Evolutionary conservation across 64 coral and sea anemone genomes (phyloP).

Genomic region (Acropora tenuis): DNA sequence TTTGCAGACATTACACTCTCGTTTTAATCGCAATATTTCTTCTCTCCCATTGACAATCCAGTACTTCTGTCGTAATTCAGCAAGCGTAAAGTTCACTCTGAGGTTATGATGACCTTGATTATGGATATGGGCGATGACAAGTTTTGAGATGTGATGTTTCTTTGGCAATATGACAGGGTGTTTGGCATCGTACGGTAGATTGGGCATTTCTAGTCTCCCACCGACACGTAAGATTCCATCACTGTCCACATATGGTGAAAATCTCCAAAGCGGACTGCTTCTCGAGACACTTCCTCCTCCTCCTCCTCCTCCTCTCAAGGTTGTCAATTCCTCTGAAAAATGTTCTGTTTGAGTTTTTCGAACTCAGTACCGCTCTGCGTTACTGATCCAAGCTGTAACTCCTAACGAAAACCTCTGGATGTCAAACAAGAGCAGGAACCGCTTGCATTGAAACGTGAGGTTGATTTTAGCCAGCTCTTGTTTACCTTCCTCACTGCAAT

Average conservation of each 20-base stretch:
- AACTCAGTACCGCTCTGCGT: no score
- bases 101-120: neutral
- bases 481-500: neutral
- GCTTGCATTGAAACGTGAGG: constrained; percentile 10
- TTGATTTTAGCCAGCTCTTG: constrained; percentile 6
- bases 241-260: neutral
- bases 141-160: constrained; percentile 34
- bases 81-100: constrained; percentile 16
- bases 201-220: neutral
- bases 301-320: no score
- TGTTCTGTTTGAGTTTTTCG: no score
- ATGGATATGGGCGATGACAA: constrained; percentile 17
- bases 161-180: constrained; percentile 22
- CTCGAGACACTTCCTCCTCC: neutral
- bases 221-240: neutral
- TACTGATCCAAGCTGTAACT: no score
- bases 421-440: constrained; percentile 4
- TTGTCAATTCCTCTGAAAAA: no score
- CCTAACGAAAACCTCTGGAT: constrained; percentile 6
- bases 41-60: constrained; percentile 51
- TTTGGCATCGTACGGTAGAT: neutral
- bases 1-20: constrained; percentile 32
- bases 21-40: neutral
- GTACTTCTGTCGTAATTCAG: constrained; percentile 35
- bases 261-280: neutral